Evolutionary conservation across 2,797 vertebrate genomes (phyloP).

Genomic region (Gobio occitaniae): DNA sequence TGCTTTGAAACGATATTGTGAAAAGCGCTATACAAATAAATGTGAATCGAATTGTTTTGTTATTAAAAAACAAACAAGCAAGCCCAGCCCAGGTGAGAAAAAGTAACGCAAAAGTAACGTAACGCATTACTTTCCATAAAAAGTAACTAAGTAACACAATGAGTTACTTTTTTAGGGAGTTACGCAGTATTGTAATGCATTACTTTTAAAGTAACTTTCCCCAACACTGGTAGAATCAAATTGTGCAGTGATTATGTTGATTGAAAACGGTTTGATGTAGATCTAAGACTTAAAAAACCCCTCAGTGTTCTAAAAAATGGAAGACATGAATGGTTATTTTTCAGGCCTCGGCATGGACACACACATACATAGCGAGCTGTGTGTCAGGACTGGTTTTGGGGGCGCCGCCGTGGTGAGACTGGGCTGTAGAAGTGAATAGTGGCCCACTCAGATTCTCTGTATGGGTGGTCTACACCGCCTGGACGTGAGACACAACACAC

Average conservation of each 20-base stretch:
- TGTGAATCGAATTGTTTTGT: too few species aligned
- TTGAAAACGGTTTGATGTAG: not conserved
- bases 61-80: too few species aligned
- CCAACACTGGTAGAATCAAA: not conserved
- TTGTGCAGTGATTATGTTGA: not conserved
- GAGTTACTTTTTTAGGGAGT: too few species aligned
- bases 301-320: slow-evolving; percentile 1
- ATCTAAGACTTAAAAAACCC: slow-evolving; percentile 29
- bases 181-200: too few species aligned
- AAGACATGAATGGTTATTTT: slow-evolving; percentile 47
- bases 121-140: too few species aligned
- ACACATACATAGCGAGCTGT: slow-evolving; percentile 63
- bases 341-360: slow-evolving; percentile 58
- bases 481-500: slow-evolving; percentile 57
- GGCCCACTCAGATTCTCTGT: slow-evolving; percentile 77
- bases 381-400: slow-evolving; percentile 79
- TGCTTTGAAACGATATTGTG: too few species aligned
- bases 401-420: slow-evolving; percentile 79
- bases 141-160: too few species aligned
- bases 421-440: slow-evolving; percentile 80
- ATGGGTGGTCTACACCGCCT: slow-evolving; percentile 79
- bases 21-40: too few species aligned
- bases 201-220: too few species aligned
- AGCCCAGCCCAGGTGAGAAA: too few species aligned
- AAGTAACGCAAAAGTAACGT: too few species aligned